These are phyloP conservation scores for Coracias cyanogaster DNA, from an alignment of 2,797 vertebrate genomes.

Conservation along the genomic window DNA sequence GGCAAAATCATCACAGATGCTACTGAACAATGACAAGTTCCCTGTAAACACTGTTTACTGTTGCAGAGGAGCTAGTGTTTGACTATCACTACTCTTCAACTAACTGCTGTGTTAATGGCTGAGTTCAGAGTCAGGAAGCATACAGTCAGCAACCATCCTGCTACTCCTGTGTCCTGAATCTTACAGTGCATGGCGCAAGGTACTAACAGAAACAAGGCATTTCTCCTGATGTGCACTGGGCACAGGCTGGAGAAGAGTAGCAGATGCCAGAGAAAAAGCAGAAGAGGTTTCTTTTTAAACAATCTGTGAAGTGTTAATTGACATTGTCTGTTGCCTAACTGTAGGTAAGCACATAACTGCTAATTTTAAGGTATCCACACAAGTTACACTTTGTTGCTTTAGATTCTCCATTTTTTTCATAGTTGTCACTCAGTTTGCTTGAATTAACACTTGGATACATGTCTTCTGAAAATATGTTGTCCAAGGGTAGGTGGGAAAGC, in stretches of 20 bases:
- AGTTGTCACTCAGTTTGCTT: neutral
- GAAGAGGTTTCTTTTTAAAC: neutral
- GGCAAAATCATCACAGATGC: neutral
- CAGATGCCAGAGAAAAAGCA: neutral
- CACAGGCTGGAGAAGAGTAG: neutral
- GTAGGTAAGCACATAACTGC: neutral
- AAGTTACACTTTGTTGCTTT: neutral
- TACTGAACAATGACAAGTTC: neutral
- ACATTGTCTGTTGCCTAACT: neutral
- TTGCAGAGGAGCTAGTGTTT: neutral
- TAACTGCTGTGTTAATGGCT: neutral
- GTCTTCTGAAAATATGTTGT: neutral
- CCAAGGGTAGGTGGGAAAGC: neutral
- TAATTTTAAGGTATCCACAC: neutral
- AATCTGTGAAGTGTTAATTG: neutral
- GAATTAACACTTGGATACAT: neutral
- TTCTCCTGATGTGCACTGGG: neutral
- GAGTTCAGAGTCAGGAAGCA: neutral
- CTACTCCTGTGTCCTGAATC: neutral
- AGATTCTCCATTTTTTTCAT: neutral
- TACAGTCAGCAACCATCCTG: neutral
- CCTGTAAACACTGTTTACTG: neutral
- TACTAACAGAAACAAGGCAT: neutral
- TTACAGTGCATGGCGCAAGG: neutral
- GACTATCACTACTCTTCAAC: neutral